Percentiles rank a stretch among this genome's conserved stretches.
These are phyloP conservation scores for Plagodis pulveraria DNA, from an alignment of 2,888 invertebrate species.

Conservation along the genomic window DNA sequence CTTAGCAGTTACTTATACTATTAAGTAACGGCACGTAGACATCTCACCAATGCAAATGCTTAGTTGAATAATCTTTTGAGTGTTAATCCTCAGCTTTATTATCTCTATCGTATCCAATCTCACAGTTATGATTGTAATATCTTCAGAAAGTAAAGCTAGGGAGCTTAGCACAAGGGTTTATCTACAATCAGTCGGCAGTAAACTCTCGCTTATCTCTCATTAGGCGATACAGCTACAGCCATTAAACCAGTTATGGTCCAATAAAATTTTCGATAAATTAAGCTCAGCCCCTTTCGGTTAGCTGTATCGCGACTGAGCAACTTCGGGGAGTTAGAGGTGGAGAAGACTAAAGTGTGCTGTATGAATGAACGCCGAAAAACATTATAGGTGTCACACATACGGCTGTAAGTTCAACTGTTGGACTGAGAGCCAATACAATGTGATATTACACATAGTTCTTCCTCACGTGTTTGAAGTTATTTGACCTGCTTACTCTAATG, in stretches of 20 bases:
- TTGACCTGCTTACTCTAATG: no score
- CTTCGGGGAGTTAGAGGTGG: conserved; percentile 7
- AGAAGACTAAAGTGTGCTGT: background rate
- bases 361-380: no score
- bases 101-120: conserved; percentile 11
- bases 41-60: background rate
- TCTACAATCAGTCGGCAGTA: conserved; percentile 35
- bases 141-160: conserved; percentile 27
- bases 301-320: conserved; percentile 16
- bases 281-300: conserved; percentile 27
- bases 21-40: no score
- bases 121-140: conserved; percentile 27
- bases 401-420: no score
- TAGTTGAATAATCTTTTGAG: background rate
- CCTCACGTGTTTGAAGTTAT: no score
- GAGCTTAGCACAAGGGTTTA: conserved; percentile 35
- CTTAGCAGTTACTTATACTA: no score
- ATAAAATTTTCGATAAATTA: conserved; percentile 63
- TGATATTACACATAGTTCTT: no score
- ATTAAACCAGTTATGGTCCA: conserved; percentile 54
- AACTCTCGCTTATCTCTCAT: conserved; percentile 58
- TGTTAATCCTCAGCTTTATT: background rate
- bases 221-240: conserved; percentile 54
- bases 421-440: no score
- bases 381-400: no score